Conservation (phyloP, 2,888 invertebrate genomes). For the Rhodophaea formosa region DNA sequence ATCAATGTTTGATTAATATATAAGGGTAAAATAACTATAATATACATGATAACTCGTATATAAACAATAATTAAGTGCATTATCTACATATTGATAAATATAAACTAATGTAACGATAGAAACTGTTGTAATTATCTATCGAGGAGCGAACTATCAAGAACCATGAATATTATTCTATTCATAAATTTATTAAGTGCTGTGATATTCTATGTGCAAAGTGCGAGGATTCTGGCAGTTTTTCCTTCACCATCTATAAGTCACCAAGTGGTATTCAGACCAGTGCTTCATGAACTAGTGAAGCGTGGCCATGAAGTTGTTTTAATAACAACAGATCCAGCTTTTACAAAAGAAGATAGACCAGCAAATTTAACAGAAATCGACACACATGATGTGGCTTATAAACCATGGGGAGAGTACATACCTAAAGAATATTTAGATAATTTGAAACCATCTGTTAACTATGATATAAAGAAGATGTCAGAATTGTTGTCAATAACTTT, state of each 20-base stretch:
- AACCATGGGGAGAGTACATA: conserved; percentile 24
- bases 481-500: background rate
- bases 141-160: background rate
- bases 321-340: conserved; percentile 41
- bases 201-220: background rate
- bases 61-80: too few species aligned
- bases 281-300: conserved; percentile 52
- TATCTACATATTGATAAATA: background rate
- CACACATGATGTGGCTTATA: conserved; percentile 42
- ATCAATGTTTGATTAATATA: too few species aligned
- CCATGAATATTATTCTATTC: background rate
- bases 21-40: too few species aligned
- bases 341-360: conserved; percentile 33
- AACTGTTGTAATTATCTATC: background rate
- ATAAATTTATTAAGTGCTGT: background rate
- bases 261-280: conserved; percentile 51
- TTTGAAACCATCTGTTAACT: background rate
- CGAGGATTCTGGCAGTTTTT: conserved; percentile 3
- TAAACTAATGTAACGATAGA: background rate
- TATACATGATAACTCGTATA: too few species aligned
- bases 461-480: background rate
- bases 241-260: conserved; percentile 55
- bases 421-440: background rate
- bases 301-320: conserved; percentile 62
- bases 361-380: conserved; percentile 49